Evolutionary conservation across 2,888 invertebrate species (phyloP).

Genomic region (Anthrax anthrax): DNA sequence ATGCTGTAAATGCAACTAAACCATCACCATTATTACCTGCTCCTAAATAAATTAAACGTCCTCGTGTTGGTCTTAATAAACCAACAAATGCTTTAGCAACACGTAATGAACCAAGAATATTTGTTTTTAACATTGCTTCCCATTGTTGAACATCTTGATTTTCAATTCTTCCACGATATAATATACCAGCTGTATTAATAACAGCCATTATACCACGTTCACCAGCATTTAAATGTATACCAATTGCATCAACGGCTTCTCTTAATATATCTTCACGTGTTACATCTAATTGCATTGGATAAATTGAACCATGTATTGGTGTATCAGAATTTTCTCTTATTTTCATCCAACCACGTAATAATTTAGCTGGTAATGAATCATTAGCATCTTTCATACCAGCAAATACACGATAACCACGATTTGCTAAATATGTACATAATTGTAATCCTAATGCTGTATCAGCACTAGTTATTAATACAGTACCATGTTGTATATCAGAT

Average conservation of each 20-base stretch:
- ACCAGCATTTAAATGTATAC: slow-evolving; percentile 66
- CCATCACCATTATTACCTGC: slow-evolving; percentile 37
- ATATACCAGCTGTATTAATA: slow-evolving; percentile 67
- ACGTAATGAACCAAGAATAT: slow-evolving; percentile 56
- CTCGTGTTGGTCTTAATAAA: slow-evolving; percentile 46
- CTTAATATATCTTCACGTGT: slow-evolving; percentile 66
- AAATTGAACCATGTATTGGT: slow-evolving; percentile 40
- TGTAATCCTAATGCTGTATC: slow-evolving; percentile 69
- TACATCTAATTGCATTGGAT: slow-evolving; percentile 61
- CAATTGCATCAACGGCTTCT: slow-evolving; percentile 62
- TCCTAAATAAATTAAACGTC: slow-evolving; percentile 54
- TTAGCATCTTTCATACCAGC: slow-evolving; percentile 49
- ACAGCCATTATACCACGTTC: slow-evolving; percentile 71
- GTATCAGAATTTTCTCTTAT: slow-evolving; percentile 39
- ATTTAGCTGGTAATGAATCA: slow-evolving; percentile 45
- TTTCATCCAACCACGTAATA: slow-evolving; percentile 44
- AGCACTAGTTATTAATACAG: slow-evolving; percentile 64
- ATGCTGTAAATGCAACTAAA: slow-evolving; percentile 43
- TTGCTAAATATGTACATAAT: slow-evolving; percentile 55
- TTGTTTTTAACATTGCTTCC: slow-evolving; percentile 53
- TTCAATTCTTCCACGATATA: slow-evolving; percentile 53
- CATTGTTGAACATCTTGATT: slow-evolving; percentile 47
- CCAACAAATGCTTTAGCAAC: slow-evolving; percentile 64
- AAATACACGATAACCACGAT: slow-evolving; percentile 61
- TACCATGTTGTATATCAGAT: slow-evolving; percentile 43